Evolutionary conservation across 1,140 invertebrate species (phyloP).

Genomic region (Sarcophaga peregrina): DNA sequence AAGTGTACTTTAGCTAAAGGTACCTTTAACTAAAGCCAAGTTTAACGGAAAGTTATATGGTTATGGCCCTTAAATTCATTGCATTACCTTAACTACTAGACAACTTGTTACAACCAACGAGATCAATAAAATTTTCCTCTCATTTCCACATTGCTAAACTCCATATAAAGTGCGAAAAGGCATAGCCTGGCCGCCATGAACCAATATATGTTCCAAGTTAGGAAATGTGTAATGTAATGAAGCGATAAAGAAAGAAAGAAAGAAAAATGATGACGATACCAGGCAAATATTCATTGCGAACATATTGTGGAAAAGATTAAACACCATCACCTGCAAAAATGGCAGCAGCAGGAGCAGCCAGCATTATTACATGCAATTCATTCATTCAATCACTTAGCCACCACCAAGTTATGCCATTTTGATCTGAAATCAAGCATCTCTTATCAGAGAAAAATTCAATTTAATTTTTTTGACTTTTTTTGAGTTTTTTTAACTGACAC

Average conservation of each 20-base stretch:
- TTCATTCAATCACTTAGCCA: background rate
- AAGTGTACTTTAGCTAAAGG: too few species aligned
- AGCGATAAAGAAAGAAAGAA: background rate
- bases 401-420: background rate
- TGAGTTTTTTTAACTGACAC: background rate
- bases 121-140: too few species aligned
- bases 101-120: too few species aligned
- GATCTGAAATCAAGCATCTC: constrained; percentile 23
- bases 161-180: too few species aligned
- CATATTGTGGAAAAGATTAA: constrained; percentile 17
- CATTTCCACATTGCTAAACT: too few species aligned
- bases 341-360: background rate
- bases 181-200: too few species aligned
- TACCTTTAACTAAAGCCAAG: too few species aligned
- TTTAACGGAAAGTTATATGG: too few species aligned
- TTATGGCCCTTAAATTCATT: too few species aligned
- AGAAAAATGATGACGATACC: background rate
- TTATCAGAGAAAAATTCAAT: constrained; percentile 5
- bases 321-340: constrained; percentile 17
- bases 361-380: background rate
- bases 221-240: too few species aligned
- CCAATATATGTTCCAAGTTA: too few species aligned
- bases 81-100: too few species aligned
- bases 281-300: background rate
- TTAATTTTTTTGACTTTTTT: background rate